These are phyloP conservation scores for Perognathus longimembris DNA, from an alignment of 2,113 vertebrate species.

Conservation along the genomic window DNA sequence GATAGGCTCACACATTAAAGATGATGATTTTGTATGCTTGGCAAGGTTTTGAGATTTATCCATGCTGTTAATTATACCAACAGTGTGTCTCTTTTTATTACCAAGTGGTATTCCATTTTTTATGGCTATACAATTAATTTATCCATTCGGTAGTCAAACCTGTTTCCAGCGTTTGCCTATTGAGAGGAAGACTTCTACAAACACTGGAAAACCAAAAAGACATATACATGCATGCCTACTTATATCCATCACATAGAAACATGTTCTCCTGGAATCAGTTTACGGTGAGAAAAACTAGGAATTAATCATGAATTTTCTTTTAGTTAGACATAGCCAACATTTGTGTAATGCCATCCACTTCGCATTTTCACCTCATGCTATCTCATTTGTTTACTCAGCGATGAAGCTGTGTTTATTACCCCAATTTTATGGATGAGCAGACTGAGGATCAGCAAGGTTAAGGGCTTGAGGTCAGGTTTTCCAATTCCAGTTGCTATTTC, in stretches of 20 bases:
- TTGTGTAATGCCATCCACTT: not conserved
- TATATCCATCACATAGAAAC: not conserved
- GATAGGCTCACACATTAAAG: not conserved
- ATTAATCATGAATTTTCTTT: not conserved
- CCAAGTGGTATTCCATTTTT: not conserved
- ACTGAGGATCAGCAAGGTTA: constrained; percentile 33
- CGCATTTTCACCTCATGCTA: not conserved
- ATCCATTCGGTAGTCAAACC: not conserved
- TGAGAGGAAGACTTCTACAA: not conserved
- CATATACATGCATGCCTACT: not conserved
- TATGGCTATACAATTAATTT: not conserved
- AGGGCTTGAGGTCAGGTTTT: not conserved
- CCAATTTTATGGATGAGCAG: constrained; percentile 18
- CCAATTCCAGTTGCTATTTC: not conserved
- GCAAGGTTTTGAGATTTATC: not conserved
- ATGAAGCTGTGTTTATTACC: not conserved
- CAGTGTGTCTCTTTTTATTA: not conserved
- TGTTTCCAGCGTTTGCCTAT: not conserved
- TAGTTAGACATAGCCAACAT: not conserved
- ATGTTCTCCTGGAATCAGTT: not conserved
- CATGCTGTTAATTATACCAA: not conserved
- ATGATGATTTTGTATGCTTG: not conserved
- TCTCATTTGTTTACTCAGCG: constrained; percentile 14
- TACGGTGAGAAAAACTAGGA: not conserved
- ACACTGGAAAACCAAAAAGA: too few relatives aligned